Evolutionary conservation across 2,888 invertebrate genomes (phyloP).

Genomic region (Limnephilus rhombicus): DNA sequence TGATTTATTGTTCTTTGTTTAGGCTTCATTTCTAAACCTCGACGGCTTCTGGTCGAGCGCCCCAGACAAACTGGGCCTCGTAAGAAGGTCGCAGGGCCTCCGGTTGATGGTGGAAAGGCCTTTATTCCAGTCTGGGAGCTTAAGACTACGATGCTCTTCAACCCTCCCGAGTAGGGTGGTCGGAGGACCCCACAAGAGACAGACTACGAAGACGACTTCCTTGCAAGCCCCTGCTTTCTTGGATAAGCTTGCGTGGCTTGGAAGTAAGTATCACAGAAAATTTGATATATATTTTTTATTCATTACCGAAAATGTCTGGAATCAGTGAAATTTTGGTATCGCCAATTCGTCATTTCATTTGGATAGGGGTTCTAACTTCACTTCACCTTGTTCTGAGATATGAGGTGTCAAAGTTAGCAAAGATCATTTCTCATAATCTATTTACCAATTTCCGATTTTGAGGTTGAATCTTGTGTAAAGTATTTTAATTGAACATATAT

Average conservation of each 20-base stretch:
- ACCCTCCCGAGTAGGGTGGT: conserved; percentile 44
- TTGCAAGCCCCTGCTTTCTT: conserved; percentile 53
- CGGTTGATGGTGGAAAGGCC: conserved; percentile 50
- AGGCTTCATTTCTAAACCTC: conserved; percentile 54
- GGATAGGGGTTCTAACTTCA: too few species aligned
- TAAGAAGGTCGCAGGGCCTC: conserved; percentile 44
- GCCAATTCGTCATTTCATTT: too few species aligned
- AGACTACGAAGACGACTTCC: conserved; percentile 35
- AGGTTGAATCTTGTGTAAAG: too few species aligned
- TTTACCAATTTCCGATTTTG: too few species aligned
- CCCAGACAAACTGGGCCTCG: conserved; percentile 47
- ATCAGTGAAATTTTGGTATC: not conserved
- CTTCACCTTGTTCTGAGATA: too few species aligned
- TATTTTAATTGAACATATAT: too few species aligned
- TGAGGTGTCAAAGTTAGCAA: too few species aligned
- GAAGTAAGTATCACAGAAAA: conserved; percentile 39
- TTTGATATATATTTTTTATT: not conserved
- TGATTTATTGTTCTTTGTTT: conserved; percentile 8
- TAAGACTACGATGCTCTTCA: conserved; percentile 50
- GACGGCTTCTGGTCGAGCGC: conserved; percentile 53
- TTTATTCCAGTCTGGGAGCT: conserved; percentile 42
- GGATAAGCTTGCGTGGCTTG: conserved; percentile 63
- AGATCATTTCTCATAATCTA: too few species aligned
- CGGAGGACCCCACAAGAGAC: conserved; percentile 51
- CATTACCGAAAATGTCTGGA: not conserved